Percentiles rank a stretch among this genome's conserved stretches.
These are phyloP conservation scores for Drosophila asahinai DNA, from an alignment of 1,140 invertebrate genomes.

Conservation along the genomic window DNA sequence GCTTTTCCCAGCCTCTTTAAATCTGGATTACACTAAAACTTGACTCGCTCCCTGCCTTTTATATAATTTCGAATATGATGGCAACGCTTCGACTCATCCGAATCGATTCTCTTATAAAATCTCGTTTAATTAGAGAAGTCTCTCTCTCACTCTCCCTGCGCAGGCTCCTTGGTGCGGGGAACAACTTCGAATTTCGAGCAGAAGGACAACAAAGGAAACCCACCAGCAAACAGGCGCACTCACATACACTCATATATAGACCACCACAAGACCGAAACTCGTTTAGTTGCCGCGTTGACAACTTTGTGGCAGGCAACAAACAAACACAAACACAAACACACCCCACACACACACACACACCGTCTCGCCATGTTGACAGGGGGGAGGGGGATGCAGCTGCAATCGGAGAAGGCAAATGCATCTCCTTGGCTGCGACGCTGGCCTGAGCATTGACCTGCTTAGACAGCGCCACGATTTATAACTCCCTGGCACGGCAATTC, in stretches of 20 bases:
- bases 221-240: slow-evolving; percentile 35
- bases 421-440: slow-evolving; percentile 46
- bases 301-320: slow-evolving; percentile 69
- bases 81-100: slow-evolving; percentile 13
- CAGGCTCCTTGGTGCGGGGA: slow-evolving; percentile 12
- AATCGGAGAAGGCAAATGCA: slow-evolving; percentile 40
- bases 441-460: slow-evolving; percentile 75
- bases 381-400: slow-evolving; percentile 21
- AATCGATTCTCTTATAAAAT: slow-evolving; percentile 1
- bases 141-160: slow-evolving; percentile 1
- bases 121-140: slow-evolving; percentile 9
- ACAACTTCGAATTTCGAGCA: slow-evolving; percentile 46
- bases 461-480: slow-evolving; percentile 62
- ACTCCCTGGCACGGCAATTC: slow-evolving; percentile 20
- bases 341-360: slow-evolving; percentile 23
- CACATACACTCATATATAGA: slow-evolving; percentile 48
- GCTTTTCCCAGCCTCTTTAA: background rate
- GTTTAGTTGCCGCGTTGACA: slow-evolving; percentile 75
- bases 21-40: background rate
- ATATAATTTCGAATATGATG: slow-evolving; percentile 38
- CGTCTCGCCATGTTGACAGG: slow-evolving; percentile 22
- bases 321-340: slow-evolving; percentile 26
- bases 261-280: slow-evolving; percentile 67
- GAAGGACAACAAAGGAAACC: slow-evolving; percentile 37
- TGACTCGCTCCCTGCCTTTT: background rate